Percentiles rank a stretch among this genome's conserved stretches.
Evolutionary conservation across 2,113 vertebrate species (phyloP).

Genomic region (Aegithalos caudatus): DNA sequence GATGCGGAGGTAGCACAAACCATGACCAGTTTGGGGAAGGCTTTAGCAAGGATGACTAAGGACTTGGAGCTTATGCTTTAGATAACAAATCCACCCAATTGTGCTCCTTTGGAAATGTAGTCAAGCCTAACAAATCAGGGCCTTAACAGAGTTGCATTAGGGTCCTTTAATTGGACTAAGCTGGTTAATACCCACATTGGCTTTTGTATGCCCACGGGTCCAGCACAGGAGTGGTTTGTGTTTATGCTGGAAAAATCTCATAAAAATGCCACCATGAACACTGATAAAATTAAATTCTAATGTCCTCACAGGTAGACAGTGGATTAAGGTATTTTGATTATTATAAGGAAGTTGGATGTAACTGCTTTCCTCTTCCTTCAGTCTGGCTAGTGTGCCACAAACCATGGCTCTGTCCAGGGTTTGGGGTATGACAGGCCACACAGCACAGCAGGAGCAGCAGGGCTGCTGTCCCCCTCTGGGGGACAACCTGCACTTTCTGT

Average conservation of each 20-base stretch:
- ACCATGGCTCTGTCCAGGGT: not conserved
- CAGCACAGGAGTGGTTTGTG: not conserved
- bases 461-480: not conserved
- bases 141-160: conserved; percentile 3
- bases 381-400: no score
- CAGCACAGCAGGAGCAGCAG: not conserved
- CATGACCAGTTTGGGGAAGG: conserved; percentile 7
- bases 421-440: not conserved
- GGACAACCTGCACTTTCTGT: not conserved
- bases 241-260: not conserved
- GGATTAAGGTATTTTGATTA: not conserved
- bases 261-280: not conserved
- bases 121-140: conserved; percentile 41
- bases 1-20: not conserved
- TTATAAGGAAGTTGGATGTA: not conserved
- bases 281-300: not conserved
- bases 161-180: conserved; percentile 65
- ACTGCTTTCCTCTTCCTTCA: not conserved
- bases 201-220: not conserved
- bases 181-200: conserved; percentile 34
- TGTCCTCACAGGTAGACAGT: not conserved
- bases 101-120: conserved; percentile 28
- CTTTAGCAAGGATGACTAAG: conserved; percentile 62
- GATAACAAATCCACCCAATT: conserved; percentile 51
- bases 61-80: conserved; percentile 39